Base-by-base conservation (phyloP, 2,113 vertebrate genomes). In the Catharus minimus region DNA sequence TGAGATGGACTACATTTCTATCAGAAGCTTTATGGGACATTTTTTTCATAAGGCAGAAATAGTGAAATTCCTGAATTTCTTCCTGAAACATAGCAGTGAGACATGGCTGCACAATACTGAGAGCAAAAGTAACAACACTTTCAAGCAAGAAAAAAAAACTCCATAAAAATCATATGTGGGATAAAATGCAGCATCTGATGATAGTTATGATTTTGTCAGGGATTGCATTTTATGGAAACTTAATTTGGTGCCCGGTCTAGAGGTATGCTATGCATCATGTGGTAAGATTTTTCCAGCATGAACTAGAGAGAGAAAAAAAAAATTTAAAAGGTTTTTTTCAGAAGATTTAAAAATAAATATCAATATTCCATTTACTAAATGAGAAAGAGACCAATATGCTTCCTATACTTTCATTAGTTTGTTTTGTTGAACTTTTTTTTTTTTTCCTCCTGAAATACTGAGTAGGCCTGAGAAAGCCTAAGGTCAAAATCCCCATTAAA, bases 401-500 rank as follows among this genome's bases (percentile, higher is more conserved):
- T 88, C 4, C 5, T 39, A 7, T 28, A 11, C 10, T 27, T 36
- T 13, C 9, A 3, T 5, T 85, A 5, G 7, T 44, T 76, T 78
- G 1, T 33, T 88, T 57, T 73, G 23, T 11, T 53, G 15, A 18
- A 5, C 3, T 30, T 30, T 38, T 67, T 22, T 32, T 57, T 43
- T 19, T 9, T 50, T 62, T 58, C 1, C 28, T 27, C 15, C 21
- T 52, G 38, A 75, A 72, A 73, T 67, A 57, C 12, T 46, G 44
- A 68, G 30, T 86, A 86, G 58, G 32, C 7, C 53, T 82, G 19
- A 86, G 23, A 83, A 90, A 72, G 55, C 71, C 78, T 82, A 32
- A 50, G 67, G 89, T 89, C 43, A 67, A 82, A 94, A 94, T 28
- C 5, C 20, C 64, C 47, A 64, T 87, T 89, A 73, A 88, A 87